Evolutionary conservation across 1,140 invertebrate genomes (phyloP).

Genomic region (Stegodyphus mimosarum): DNA sequence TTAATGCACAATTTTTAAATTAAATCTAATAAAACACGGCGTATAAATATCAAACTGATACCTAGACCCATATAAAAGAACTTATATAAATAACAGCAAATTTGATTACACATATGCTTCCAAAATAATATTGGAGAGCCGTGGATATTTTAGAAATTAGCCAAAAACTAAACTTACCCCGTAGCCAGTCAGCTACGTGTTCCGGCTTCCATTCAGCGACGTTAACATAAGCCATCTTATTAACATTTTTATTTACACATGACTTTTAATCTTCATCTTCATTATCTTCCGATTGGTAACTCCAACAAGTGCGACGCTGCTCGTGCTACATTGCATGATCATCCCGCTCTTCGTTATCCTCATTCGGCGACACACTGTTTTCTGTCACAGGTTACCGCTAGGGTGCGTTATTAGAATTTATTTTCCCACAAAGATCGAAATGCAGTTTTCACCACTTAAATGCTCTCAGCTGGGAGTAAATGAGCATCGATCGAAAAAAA

Average conservation of each 20-base stretch:
- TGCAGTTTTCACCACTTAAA: background rate
- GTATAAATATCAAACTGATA: too few relatives aligned
- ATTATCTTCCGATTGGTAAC: background rate
- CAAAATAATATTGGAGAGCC: background rate
- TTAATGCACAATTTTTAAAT: too few relatives aligned
- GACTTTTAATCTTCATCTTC: slow-evolving; percentile 23
- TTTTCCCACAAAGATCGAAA: background rate
- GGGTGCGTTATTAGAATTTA: background rate
- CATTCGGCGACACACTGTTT: background rate
- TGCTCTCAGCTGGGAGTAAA: too few relatives aligned
- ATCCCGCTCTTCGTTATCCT: slow-evolving; percentile 15
- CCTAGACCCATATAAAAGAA: too few relatives aligned
- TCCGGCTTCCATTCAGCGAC: slow-evolving; percentile 92
- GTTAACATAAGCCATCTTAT: slow-evolving; percentile 74
- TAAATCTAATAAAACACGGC: too few relatives aligned
- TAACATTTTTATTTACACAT: slow-evolving; percentile 5
- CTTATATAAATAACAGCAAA: too few relatives aligned
- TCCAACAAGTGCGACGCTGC: slow-evolving; percentile 51
- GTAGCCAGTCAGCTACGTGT: slow-evolving; percentile 92
- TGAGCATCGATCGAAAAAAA: background rate
- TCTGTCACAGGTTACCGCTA: background rate
- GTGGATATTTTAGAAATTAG: background rate
- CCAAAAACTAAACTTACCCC: slow-evolving; percentile 74
- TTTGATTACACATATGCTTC: background rate
- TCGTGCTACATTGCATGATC: slow-evolving; percentile 3